Percentiles rank a stretch among this genome's conserved stretches.
Conservation (phyloP, 2,113 vertebrate species). For the Recurvirostra avosetta region DNA sequence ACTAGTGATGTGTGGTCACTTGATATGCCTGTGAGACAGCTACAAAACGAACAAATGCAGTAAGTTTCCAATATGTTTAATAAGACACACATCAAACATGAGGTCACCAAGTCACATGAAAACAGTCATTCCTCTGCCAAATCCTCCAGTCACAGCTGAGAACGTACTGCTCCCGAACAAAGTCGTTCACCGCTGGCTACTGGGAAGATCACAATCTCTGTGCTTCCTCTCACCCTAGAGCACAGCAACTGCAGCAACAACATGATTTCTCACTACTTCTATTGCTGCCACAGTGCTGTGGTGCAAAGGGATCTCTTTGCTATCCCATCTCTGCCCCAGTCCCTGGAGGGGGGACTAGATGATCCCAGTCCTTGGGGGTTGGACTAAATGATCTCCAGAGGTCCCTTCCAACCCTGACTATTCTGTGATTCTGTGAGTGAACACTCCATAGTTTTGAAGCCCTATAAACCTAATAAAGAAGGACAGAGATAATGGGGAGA, state of each 20-base stretch:
- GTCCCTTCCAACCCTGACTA: no score
- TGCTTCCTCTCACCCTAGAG: neutral
- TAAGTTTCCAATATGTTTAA: neutral
- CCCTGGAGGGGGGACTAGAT: no score
- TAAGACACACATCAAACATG: neutral
- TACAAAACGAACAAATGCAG: neutral
- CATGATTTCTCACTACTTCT: neutral
- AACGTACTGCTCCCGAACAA: neutral
- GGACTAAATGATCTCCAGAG: no score
- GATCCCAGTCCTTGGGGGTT: no score
- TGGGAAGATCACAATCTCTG: neutral
- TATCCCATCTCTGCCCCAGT: neutral
- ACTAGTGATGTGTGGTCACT: neutral
- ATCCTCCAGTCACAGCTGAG: neutral
- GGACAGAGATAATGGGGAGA: neutral
- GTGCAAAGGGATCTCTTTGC: neutral
- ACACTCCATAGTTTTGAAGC: neutral
- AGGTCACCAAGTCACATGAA: neutral
- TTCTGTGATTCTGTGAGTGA: neutral
- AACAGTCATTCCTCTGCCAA: neutral
- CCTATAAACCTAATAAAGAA: neutral
- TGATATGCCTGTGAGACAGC: neutral
- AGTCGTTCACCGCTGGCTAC: neutral
- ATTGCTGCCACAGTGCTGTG: neutral
- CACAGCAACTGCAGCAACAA: neutral